Percentiles rank a stretch among this genome's conserved stretches.
Conservation (phyloP, 2,113 vertebrate species). For the Pomatorhinus ruficollis region DNA sequence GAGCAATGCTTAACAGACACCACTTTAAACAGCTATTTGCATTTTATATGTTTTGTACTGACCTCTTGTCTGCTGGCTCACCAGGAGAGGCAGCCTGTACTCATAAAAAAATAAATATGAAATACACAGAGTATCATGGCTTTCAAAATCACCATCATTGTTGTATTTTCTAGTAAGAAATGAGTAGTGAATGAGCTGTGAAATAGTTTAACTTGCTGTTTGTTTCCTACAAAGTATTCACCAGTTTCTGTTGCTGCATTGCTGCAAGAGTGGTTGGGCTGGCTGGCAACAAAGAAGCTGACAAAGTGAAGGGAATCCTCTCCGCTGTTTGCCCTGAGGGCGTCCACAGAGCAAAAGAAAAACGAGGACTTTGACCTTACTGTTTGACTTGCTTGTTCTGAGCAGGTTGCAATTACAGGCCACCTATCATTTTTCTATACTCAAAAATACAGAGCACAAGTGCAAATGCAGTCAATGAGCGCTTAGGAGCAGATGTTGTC, state of each 20-base stretch:
- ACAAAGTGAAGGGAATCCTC: neutral
- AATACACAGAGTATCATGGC: neutral
- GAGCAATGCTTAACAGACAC: neutral
- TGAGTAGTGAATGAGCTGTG: neutral
- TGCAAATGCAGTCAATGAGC: neutral
- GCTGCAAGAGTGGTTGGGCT: neutral
- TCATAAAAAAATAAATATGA: neutral
- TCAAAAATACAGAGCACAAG: neutral
- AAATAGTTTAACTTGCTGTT: neutral
- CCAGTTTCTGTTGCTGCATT: neutral
- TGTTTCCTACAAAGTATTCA: neutral
- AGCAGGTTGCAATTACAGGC: conserved; percentile 12
- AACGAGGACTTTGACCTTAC: conserved; percentile 9
- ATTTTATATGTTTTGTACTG: neutral
- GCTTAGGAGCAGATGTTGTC: neutral
- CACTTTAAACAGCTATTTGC: neutral
- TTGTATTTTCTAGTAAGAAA: neutral
- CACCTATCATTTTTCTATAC: neutral
- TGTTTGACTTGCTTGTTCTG: neutral
- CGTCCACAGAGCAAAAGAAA: neutral
- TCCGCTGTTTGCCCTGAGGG: neutral
- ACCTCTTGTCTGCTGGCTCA: neutral
- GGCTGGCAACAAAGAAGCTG: neutral
- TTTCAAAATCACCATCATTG: neutral
- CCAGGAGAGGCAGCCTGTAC: neutral